Base-by-base conservation (phyloP, 1,140 invertebrate species). In the Mylabris phalerata region DNA sequence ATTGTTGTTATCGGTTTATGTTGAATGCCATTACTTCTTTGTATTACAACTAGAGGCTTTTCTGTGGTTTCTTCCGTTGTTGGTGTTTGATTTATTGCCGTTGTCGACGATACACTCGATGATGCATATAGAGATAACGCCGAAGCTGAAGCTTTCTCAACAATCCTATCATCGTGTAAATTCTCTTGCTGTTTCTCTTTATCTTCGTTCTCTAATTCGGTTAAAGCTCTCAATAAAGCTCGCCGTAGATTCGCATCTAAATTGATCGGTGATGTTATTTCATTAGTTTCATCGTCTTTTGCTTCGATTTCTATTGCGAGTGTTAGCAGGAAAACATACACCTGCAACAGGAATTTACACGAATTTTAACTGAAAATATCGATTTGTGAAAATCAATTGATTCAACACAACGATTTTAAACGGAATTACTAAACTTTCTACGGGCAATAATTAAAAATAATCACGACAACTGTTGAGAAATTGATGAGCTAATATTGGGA, bases 171-270 rank as follows among this genome's bases (percentile, higher is more conserved):
- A 6, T 55, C 50, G 0, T 55, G 46, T 5, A 32, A 32, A 32
- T 32, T 32, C 3, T 54, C 46, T 54, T 63, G 48, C 1, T 39
- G 6, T 9, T 50, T 47, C 9, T 60, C 58, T 46, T 60, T 54
- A 9, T 57, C 64, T 51, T 72, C 69, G 45, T 66, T 70, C 65
- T 73, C 71, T 42, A 72, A 56, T 56, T 73, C 71, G 1, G 60
- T 68, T 40, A 73, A 54, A 5, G 71, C 71, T 61, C 66, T 66
- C 3, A 71, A 50, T 0, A 73, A 57, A n/a, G 71, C 71, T 60
- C 62, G 63, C 19, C 71, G 55, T 27, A 73, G 57, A 49, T 69
- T 66, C 10, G 63, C 38, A 41, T 72, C 67, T 38, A 72, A 59
- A 47, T 67, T 65, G 3, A 32, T 42, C 3, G 45, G 44, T 48